Evolutionary conservation across 2,797 vertebrate species (phyloP).

Genomic region (Ptychobarbus kaznakovi): DNA sequence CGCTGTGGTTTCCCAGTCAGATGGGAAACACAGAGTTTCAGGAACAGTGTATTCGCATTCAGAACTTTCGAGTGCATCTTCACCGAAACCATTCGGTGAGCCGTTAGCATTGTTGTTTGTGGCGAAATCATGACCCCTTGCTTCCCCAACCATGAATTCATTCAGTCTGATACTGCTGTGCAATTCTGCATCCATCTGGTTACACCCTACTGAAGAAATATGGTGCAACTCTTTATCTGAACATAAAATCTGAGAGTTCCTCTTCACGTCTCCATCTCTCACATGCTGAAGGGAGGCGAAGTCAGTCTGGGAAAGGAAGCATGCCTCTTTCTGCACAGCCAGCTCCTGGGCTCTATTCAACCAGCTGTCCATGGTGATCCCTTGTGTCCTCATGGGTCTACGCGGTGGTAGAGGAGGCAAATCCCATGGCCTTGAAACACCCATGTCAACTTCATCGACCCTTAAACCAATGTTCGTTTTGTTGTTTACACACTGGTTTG

Average conservation of each 20-base stretch:
- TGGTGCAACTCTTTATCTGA: constrained; percentile 62
- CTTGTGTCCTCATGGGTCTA: constrained; percentile 67
- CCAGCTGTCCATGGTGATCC: constrained; percentile 77
- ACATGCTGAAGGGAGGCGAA: constrained; percentile 74
- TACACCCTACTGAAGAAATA: constrained; percentile 48
- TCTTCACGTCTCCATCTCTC: constrained; percentile 68
- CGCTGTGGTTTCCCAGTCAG: constrained; percentile 60
- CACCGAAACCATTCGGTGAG: constrained; percentile 38
- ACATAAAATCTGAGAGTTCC: constrained; percentile 59
- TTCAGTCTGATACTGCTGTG: constrained; percentile 71
- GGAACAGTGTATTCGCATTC: constrained; percentile 44
- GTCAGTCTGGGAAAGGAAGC: constrained; percentile 79
- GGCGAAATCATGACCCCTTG: constrained; percentile 60
- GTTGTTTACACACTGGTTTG: constrained; percentile 27
- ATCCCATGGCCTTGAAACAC: constrained; percentile 46
- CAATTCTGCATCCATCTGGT: constrained; percentile 63
- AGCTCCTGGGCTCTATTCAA: constrained; percentile 79
- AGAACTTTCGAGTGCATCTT: constrained; percentile 44
- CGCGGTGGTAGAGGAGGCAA: constrained; percentile 77
- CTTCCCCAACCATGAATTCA: constrained; percentile 66
- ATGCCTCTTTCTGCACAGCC: constrained; percentile 80
- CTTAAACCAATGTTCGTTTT: constrained; percentile 58
- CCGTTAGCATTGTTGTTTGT: constrained; percentile 35
- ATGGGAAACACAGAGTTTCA: constrained; percentile 52
- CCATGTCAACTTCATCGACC: constrained; percentile 53